A percentile compares a stretch with the other conserved stretches of the same genome.
These are phyloP conservation scores for Ceratina australensis DNA, from an alignment of 1,140 invertebrate genomes.

Conservation along the genomic window DNA sequence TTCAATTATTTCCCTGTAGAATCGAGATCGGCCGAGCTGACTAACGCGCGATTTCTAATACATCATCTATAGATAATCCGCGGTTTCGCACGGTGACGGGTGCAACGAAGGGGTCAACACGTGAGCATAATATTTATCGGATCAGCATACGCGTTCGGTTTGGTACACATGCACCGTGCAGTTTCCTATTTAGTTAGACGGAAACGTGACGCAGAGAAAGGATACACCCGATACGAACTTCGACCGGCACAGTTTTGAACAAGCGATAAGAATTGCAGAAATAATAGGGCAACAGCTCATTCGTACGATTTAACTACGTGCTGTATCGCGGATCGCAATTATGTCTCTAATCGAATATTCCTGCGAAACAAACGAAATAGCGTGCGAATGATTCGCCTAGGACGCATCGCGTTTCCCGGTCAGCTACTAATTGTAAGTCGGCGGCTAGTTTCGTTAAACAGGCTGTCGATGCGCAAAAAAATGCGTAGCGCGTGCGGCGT, in stretches of 20 bases:
- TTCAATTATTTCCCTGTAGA: not conserved
- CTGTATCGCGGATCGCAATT: not conserved
- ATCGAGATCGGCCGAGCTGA: not conserved
- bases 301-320: no score
- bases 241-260: not conserved
- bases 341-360: no score
- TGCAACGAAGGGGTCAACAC: no score
- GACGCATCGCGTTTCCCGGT: not conserved
- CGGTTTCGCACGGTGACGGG: no score
- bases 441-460: not conserved
- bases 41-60: no score
- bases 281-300: not conserved
- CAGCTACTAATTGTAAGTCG: not conserved
- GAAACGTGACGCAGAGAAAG: slow-evolving; percentile 10
- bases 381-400: no score
- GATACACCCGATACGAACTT: slow-evolving; percentile 24
- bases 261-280: not conserved
- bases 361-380: no score
- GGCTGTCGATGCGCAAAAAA: not conserved
- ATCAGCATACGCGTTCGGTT: not conserved
- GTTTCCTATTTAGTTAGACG: not conserved
- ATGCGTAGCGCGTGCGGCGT: no score
- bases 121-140: not conserved
- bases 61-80: no score
- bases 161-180: slow-evolving; percentile 8